Conservation (phyloP, 2,888 invertebrate species). For the Xestia c-nigrum region DNA sequence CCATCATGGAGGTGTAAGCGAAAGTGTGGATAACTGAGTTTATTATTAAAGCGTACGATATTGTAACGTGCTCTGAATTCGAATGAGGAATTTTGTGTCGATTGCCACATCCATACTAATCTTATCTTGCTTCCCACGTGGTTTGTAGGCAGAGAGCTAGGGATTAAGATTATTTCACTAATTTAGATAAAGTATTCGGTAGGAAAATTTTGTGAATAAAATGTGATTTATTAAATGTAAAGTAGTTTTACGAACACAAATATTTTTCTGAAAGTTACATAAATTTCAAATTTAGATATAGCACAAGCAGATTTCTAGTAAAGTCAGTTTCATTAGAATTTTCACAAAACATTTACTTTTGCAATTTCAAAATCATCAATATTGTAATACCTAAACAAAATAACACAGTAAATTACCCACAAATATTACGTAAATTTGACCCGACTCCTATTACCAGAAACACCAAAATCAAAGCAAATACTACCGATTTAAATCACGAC, state of each 20-base stretch:
- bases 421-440: constrained; percentile 9
- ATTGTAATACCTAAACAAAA: not conserved
- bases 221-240: not conserved
- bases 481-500: constrained; percentile 48
- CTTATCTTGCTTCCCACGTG: constrained; percentile 62
- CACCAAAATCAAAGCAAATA: constrained; percentile 40
- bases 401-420: not conserved
- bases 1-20: constrained; percentile 33
- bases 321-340: not conserved
- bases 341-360: not conserved
- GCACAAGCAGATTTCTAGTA: not conserved
- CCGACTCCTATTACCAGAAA: constrained; percentile 17
- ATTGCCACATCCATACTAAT: constrained; percentile 55
- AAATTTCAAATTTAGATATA: not conserved
- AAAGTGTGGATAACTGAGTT: constrained; percentile 52
- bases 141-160: constrained; percentile 36
- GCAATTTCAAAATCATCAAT: not conserved
- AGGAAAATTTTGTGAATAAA: not conserved
- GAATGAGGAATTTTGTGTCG: constrained; percentile 62
- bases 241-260: not conserved
- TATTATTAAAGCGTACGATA: constrained; percentile 51
- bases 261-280: not conserved
- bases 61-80: constrained; percentile 68
- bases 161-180: constrained; percentile 41
- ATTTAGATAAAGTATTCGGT: constrained; percentile 36